Conservation (phyloP, 2,888 invertebrate genomes). For the Himalopsyche kuldschensis region DNA sequence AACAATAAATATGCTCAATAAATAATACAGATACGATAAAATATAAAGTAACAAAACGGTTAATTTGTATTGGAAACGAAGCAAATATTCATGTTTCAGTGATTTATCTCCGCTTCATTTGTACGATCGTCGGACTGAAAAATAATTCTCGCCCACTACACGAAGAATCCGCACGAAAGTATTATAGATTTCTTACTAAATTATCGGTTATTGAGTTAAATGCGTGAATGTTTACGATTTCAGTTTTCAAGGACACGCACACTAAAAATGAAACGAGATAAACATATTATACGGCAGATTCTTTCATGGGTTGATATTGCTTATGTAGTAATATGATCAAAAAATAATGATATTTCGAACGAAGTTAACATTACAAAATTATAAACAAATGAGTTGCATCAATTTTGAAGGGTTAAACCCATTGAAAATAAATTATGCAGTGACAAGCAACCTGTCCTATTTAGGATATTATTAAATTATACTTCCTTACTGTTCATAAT, state of each 20-base stretch:
- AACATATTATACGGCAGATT: too few relatives aligned
- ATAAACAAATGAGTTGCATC: too few relatives aligned
- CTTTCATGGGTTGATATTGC: too few relatives aligned
- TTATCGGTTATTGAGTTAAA: background rate
- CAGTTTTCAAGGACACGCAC: background rate
- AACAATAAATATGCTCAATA: background rate
- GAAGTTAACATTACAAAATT: too few relatives aligned
- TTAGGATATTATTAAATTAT: too few relatives aligned
- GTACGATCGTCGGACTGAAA: background rate
- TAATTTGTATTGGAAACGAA: background rate
- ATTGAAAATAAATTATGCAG: too few relatives aligned
- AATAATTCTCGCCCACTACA: background rate
- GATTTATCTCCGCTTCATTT: background rate
- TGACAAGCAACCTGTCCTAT: too few relatives aligned
- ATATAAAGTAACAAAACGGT: background rate
- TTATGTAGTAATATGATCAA: too few relatives aligned
- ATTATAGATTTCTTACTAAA: background rate
- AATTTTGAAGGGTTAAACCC: too few relatives aligned
- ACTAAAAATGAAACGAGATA: too few relatives aligned
- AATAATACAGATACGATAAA: background rate
- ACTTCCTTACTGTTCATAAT: too few relatives aligned
- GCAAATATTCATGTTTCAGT: background rate
- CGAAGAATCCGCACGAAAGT: background rate
- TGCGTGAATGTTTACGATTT: background rate
- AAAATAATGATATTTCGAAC: too few relatives aligned